These are phyloP conservation scores for Procavia capensis DNA, from an alignment of 2,113 vertebrate species.

Conservation along the genomic window DNA sequence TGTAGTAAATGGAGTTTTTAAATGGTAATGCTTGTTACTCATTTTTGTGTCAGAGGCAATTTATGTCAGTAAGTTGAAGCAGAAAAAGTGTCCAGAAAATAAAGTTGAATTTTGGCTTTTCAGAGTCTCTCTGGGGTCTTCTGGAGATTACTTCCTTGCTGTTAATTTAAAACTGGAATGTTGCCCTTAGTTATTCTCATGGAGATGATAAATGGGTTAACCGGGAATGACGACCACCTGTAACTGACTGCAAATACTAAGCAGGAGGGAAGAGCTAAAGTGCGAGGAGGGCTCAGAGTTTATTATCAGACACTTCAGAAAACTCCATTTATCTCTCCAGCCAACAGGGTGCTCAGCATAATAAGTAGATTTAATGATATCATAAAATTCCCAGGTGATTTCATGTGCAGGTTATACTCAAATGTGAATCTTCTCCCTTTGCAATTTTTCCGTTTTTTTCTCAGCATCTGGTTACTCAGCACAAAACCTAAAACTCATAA, in stretches of 20 bases:
- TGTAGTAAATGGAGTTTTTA: conserved; percentile 27
- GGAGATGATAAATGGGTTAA: conserved; percentile 9
- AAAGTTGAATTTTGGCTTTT: conserved; percentile 49
- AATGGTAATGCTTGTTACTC: background rate
- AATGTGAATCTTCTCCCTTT: background rate
- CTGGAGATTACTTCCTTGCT: background rate
- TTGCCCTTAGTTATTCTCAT: background rate
- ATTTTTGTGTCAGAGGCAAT: background rate
- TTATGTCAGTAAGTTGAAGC: background rate
- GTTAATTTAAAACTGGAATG: conserved; percentile 28
- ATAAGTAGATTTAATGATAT: conserved; percentile 30
- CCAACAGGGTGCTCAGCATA: background rate
- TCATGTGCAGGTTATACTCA: background rate
- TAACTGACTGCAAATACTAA: background rate
- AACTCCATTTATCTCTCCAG: background rate
- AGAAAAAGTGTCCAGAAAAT: conserved; percentile 47
- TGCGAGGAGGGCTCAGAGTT: background rate
- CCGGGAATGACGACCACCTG: background rate
- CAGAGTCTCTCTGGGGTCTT: conserved; percentile 8
- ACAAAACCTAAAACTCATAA: background rate
- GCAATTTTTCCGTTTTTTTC: background rate
- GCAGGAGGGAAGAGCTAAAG: background rate
- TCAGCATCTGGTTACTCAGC: background rate
- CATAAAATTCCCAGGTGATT: conserved; percentile 21
- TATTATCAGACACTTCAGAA: background rate